Percentiles rank a stretch among this genome's conserved stretches.
Conservation (phyloP, 2,797 vertebrate genomes). For the Acanthopagrus latus region DNA sequence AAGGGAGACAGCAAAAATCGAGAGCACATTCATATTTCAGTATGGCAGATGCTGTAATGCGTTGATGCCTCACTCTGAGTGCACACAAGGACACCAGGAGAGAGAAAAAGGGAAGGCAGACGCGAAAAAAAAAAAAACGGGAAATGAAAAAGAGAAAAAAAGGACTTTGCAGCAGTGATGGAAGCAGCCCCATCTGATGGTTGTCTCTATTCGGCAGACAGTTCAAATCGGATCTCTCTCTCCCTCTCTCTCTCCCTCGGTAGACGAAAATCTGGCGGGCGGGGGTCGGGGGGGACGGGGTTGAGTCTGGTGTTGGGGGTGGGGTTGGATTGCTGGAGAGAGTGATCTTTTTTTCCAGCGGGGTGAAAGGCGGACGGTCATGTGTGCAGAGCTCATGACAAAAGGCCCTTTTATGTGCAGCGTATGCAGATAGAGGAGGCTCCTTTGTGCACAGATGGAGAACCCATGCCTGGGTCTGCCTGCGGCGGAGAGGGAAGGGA, state of each 20-base stretch:
- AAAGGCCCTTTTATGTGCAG: constrained; percentile 90
- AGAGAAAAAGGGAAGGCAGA: constrained; percentile 29
- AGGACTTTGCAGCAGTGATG: constrained; percentile 53
- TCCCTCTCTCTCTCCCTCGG: constrained; percentile 35
- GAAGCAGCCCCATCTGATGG: constrained; percentile 67
- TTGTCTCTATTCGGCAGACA: constrained; percentile 66
- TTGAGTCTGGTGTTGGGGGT: constrained; percentile 78
- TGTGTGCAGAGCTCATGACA: constrained; percentile 87
- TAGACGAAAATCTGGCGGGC: constrained; percentile 65
- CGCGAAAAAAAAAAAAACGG: constrained; percentile 43
- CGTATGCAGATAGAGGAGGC: constrained; percentile 89
- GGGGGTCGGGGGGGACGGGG: constrained; percentile 55
- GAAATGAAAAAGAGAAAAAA: constrained; percentile 54
- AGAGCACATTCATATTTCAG: constrained; percentile 81
- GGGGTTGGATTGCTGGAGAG: constrained; percentile 75
- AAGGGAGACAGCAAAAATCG: constrained; percentile 63
- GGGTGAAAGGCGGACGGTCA: constrained; percentile 86
- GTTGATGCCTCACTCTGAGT: constrained; percentile 57
- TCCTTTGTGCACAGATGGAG: constrained; percentile 88
- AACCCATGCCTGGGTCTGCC: constrained; percentile 85
- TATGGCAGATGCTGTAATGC: constrained; percentile 70
- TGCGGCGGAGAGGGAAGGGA: constrained; percentile 76
- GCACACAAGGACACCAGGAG: constrained; percentile 60
- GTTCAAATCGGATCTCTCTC: constrained; percentile 57
- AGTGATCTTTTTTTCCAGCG: constrained; percentile 76